Percentiles rank a stretch among this genome's conserved stretches.
Evolutionary conservation across 2,888 invertebrate species (phyloP).

Genomic region (Melinaea menophilus): DNA sequence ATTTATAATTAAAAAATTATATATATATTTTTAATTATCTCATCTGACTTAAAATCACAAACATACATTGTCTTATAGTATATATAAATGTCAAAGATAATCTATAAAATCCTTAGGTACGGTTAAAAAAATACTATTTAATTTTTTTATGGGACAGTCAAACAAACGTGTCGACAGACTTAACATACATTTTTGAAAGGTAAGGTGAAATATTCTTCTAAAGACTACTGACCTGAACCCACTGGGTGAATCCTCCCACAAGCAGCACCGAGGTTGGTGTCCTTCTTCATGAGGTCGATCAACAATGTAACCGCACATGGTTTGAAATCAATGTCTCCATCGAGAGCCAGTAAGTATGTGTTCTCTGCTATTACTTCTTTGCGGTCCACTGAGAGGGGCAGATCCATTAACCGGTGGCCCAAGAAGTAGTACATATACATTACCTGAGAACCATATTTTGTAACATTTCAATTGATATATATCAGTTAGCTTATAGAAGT

Average conservation of each 20-base stretch:
- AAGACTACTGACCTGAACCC: constrained; percentile 75
- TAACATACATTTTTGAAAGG: too few relatives aligned
- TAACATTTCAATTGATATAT: too few relatives aligned
- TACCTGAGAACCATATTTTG: constrained; percentile 61
- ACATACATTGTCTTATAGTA: too few relatives aligned
- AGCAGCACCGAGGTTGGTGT: constrained; percentile 88
- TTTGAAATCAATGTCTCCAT: constrained; percentile 93
- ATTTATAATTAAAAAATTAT: too few relatives aligned
- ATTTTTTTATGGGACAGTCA: too few relatives aligned
- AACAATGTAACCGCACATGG: constrained; percentile 87
- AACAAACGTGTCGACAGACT: too few relatives aligned
- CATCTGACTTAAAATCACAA: too few relatives aligned
- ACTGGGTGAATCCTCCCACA: constrained; percentile 95
- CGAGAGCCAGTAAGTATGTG: constrained; percentile 89
- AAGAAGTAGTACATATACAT: constrained; percentile 97
- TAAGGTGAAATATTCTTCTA: neutral
- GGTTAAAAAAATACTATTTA: too few relatives aligned
- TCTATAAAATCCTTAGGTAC: too few relatives aligned
- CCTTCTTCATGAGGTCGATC: constrained; percentile 91
- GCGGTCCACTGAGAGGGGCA: constrained; percentile 76
- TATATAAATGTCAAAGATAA: too few relatives aligned
- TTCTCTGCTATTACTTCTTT: constrained; percentile 86
- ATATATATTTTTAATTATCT: too few relatives aligned
- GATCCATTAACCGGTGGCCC: constrained; percentile 87
- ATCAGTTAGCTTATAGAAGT: too few relatives aligned